phyloP scores from a whole-genome alignment of 2,888 invertebrate species.

The Lathronympha strigana region DNA sequence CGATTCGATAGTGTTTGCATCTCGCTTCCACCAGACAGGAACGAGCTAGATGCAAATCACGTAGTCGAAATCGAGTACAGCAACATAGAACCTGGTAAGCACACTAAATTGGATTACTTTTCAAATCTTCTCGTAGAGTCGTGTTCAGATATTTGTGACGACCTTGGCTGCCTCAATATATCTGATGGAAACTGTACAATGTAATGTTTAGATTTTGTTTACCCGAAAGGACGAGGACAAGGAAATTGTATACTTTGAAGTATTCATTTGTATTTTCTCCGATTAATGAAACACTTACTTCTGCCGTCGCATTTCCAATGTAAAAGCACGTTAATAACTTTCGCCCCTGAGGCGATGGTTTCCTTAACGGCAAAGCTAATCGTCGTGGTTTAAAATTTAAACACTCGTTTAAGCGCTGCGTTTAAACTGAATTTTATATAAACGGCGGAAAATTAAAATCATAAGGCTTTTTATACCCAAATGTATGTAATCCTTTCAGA shows the following conservation, averaged over 20 bases:
- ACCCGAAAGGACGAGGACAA: not conserved
- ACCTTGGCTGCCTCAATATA: no score
- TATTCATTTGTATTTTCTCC: not conserved
- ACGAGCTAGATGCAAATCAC: no score
- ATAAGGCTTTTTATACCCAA: conserved; percentile 22
- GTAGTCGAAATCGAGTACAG: no score
- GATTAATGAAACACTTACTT: not conserved
- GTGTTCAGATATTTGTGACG: no score
- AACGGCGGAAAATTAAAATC: conserved; percentile 17
- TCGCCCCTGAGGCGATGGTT: not conserved
- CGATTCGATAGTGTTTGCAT: no score
- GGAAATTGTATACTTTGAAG: not conserved
- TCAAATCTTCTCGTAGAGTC: no score
- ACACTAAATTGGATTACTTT: no score
- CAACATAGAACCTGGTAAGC: no score
- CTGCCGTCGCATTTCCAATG: not conserved
- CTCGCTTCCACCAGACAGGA: no score
- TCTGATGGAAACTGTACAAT: no score
- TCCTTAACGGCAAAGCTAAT: conserved; percentile 19
- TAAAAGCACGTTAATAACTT: not conserved
- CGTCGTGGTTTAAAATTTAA: conserved; percentile 24
- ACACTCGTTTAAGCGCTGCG: conserved; percentile 7
- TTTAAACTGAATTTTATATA: conserved; percentile 32
- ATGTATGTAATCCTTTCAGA: conserved; percentile 24
- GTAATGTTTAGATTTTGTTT: no score